Evolutionary conservation across 1,140 invertebrate genomes (phyloP).

Genomic region (Gonatopus flavifemur): DNA sequence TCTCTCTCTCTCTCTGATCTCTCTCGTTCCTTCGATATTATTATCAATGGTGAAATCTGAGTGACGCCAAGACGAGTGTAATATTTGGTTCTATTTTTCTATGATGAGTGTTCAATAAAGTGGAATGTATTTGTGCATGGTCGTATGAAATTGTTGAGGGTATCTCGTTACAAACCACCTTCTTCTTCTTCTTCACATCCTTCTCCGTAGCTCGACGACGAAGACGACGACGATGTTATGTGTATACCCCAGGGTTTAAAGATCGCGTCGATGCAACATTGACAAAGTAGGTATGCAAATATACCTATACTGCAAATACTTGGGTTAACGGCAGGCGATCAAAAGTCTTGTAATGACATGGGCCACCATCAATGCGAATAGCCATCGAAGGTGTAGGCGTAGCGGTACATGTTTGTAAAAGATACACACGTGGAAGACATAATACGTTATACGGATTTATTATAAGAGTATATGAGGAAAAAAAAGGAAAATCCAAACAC

Average conservation of each 20-base stretch:
- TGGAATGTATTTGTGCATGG: too few species aligned
- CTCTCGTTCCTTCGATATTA: too few species aligned
- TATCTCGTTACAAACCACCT: slow-evolving; percentile 29
- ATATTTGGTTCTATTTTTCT: too few species aligned
- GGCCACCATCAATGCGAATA: slow-evolving; percentile 45
- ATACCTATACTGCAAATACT: slow-evolving; percentile 33
- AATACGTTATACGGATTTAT: not conserved
- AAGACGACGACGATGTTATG: slow-evolving; percentile 1
- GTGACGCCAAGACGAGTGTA: too few species aligned
- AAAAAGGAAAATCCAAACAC: not conserved
- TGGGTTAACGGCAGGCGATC: slow-evolving; percentile 45
- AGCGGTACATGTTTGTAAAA: slow-evolving; percentile 5
- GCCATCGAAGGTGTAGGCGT: slow-evolving; percentile 45
- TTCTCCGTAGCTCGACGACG: not conserved
- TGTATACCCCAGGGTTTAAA: not conserved
- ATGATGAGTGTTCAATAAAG: too few species aligned
- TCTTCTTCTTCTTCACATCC: slow-evolving; percentile 9
- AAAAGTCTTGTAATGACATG: slow-evolving; percentile 54
- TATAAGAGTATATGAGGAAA: not conserved
- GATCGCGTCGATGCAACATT: slow-evolving; percentile 36
- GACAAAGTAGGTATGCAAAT: slow-evolving; percentile 46
- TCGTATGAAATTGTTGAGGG: slow-evolving; percentile 23
- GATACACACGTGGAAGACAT: too few species aligned
- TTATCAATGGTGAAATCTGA: too few species aligned
- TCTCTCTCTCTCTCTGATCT: slow-evolving; percentile 10